Base-by-base conservation (phyloP, 2,113 vertebrate genomes). In the Cebidichthys violaceus region DNA sequence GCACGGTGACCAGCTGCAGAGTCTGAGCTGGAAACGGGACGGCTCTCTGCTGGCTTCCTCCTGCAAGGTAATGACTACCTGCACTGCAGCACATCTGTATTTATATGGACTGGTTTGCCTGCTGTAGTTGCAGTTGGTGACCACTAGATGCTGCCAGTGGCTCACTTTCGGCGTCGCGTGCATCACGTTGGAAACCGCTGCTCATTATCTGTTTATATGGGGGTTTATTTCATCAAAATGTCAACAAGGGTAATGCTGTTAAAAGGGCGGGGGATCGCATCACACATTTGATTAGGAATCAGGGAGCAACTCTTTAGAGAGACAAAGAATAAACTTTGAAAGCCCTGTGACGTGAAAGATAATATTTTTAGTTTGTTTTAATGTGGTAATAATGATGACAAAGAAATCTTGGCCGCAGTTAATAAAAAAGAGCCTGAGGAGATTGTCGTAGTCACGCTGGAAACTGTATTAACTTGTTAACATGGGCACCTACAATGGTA, bases 1-100 rank as follows among this genome's bases (percentile, higher is more conserved):
- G 77, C 98, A 98, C 0, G 57, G 92, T 1, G 97, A 98, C 84
- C 96, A 95, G 88, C 90, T 99, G 85, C 97, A 98, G 89, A 95
- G 96, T 68, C 86, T 97, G 45, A 72, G 93, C 70, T 99, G 98
- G 98, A 98, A 97, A 91, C 89, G 11, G 5, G 97, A 99, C 0
- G 98, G 98, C 4, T 92, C 86, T 24, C 93, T 98, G 13, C 86
- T 99, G 15, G 97, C 96, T 39, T 96, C 98, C 0, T 95, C 95
- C 24, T 97, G 96, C 93, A 98, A 98, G 96, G 98, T 71, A 59
- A 84, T 61, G 7, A 43, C 35, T 43, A 9, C n/a, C 50, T 3
- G 4, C 41, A 37, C 35, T 20, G 57, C 55, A 9, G 14, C 50
- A 37, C 10, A 85, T 18, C 3, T 31, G 54, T 2, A 31, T 33